Percentiles rank a stretch among this genome's conserved stretches.
Conservation (phyloP, 2,888 invertebrate genomes). For the Mayetiola destructor region DNA sequence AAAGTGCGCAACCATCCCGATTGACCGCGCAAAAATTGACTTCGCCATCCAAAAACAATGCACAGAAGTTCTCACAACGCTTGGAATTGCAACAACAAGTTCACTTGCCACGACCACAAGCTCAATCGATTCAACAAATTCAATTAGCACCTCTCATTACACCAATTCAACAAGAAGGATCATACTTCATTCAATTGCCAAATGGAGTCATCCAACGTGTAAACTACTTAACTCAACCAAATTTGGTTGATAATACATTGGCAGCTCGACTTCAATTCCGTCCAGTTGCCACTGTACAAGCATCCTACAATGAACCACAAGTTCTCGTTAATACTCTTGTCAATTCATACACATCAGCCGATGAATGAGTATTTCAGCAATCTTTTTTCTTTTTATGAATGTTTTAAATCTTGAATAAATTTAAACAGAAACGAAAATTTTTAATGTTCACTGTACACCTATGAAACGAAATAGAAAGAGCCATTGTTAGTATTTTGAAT, state of each 20-base stretch:
- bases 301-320: neutral
- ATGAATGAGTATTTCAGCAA: neutral
- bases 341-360: neutral
- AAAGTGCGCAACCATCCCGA: neutral
- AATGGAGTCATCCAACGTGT: constrained; percentile 3
- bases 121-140: neutral
- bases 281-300: neutral
- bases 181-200: constrained; percentile 1
- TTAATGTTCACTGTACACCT: no score
- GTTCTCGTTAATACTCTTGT: neutral
- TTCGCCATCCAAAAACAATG: neutral
- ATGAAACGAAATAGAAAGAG: no score
- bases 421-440: no score
- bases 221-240: neutral
- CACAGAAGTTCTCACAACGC: neutral
- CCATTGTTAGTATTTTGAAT: no score
- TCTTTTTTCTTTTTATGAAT: no score
- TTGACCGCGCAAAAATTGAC: neutral
- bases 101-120: neutral
- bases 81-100: constrained; percentile 9
- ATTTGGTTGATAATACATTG: neutral
- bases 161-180: neutral
- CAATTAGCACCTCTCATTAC: neutral
- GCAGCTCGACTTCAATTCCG: neutral
- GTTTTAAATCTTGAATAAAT: no score